Evolutionary conservation across 2,888 invertebrate species (phyloP).

Genomic region (Priocnemis perturbator): DNA sequence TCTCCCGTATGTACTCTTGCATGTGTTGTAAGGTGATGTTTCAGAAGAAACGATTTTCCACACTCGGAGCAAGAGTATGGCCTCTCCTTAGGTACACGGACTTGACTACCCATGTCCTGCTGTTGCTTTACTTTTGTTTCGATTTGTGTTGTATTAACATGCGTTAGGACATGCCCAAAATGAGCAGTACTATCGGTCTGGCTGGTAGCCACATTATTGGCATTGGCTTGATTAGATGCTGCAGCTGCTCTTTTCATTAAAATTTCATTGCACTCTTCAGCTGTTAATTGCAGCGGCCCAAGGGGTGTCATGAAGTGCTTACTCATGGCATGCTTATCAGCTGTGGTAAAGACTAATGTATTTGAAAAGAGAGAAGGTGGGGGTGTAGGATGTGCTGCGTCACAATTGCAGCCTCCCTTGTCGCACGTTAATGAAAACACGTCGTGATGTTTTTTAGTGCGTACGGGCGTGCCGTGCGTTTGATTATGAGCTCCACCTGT

Average conservation of each 20-base stretch:
- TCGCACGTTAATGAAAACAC: constrained; percentile 72
- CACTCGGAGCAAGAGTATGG: constrained; percentile 90
- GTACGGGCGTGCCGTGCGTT: constrained; percentile 76
- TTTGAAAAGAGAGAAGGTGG: constrained; percentile 72
- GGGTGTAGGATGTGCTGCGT: constrained; percentile 70
- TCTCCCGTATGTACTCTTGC: constrained; percentile 89
- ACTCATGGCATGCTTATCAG: constrained; percentile 73
- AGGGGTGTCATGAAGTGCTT: constrained; percentile 85
- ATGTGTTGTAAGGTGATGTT: constrained; percentile 90
- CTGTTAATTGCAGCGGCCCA: constrained; percentile 84
- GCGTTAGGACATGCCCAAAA: constrained; percentile 71
- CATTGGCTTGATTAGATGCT: constrained; percentile 75
- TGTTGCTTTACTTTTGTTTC: constrained; percentile 78
- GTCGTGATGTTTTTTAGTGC: constrained; percentile 71
- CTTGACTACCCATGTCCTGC: constrained; percentile 79
- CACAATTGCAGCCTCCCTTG: constrained; percentile 73
- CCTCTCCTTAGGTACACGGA: constrained; percentile 81
- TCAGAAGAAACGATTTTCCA: constrained; percentile 88
- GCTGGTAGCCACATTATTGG: constrained; percentile 68
- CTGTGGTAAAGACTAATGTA: constrained; percentile 72
- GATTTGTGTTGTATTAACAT: constrained; percentile 76
- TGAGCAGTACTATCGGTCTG: constrained; percentile 69
- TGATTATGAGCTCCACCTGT: constrained; percentile 73
- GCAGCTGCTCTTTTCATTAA: constrained; percentile 85
- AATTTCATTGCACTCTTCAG: constrained; percentile 87